Conservation (phyloP, 1,140 invertebrate genomes). For the Meloidogyne floridensis region DNA sequence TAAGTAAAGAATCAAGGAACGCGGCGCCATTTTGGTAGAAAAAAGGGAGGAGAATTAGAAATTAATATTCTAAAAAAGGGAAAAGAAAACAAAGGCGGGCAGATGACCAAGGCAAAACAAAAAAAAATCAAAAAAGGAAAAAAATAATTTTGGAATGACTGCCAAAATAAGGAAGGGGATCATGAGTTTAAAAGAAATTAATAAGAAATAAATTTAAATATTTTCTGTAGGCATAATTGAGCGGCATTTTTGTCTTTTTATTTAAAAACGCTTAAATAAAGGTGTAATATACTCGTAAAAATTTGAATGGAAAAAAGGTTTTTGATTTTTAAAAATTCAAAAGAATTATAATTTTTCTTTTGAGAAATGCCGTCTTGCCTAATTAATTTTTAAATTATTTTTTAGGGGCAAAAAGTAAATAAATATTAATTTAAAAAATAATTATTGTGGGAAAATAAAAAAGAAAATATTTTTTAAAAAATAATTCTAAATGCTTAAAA, state of each 20-base stretch:
- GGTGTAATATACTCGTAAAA: too few species aligned
- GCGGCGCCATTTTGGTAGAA: background rate
- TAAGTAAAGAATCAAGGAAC: background rate
- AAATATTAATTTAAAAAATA: background rate
- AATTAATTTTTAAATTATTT: background rate
- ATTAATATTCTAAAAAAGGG: background rate
- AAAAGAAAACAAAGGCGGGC: background rate
- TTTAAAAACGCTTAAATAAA: too few species aligned
- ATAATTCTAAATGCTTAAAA: background rate
- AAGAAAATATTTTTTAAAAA: background rate
- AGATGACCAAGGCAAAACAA: background rate
- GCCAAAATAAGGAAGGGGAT: background rate
- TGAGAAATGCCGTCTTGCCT: background rate
- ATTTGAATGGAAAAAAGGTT: too few species aligned
- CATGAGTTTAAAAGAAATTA: background rate
- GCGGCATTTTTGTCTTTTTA: background rate
- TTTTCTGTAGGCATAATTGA: background rate
- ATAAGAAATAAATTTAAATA: background rate
- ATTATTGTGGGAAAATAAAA: background rate
- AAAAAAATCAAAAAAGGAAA: background rate
- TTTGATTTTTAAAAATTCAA: too few species aligned
- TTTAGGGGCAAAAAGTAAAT: background rate
- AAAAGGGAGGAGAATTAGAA: background rate
- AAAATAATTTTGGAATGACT: background rate
- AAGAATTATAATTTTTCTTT: background rate